Evolutionary conservation across 2,888 invertebrate genomes (phyloP).

Genomic region (Hipparchia sbordonii): DNA sequence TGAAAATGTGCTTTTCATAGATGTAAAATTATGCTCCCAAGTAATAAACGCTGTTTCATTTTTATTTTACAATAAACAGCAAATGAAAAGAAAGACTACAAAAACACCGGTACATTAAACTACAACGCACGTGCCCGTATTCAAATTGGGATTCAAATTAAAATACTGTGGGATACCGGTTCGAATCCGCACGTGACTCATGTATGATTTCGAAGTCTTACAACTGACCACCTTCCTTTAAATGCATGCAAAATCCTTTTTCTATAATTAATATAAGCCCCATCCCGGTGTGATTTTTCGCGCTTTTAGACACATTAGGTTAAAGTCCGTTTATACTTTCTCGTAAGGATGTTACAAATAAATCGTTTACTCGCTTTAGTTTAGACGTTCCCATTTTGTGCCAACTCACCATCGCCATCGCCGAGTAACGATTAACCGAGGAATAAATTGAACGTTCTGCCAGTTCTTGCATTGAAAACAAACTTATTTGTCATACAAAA

Average conservation of each 20-base stretch:
- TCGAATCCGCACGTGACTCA: slow-evolving; percentile 39
- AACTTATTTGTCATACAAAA: too few species aligned
- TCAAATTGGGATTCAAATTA: slow-evolving; percentile 13
- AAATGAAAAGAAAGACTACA: neutral
- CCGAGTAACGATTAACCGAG: too few species aligned
- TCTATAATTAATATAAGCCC: slow-evolving; percentile 46
- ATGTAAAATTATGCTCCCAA: too few species aligned
- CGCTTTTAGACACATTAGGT: slow-evolving; percentile 29
- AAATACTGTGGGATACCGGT: slow-evolving; percentile 23
- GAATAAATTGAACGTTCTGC: too few species aligned
- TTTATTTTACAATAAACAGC: neutral
- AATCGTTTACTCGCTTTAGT: neutral
- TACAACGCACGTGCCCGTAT: slow-evolving; percentile 4
- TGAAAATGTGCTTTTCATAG: too few species aligned
- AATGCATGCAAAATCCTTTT: slow-evolving; percentile 50
- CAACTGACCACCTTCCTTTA: slow-evolving; percentile 51
- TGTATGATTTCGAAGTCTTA: slow-evolving; percentile 35
- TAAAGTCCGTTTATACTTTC: slow-evolving; percentile 22
- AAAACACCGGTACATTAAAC: neutral
- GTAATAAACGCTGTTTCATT: too few species aligned
- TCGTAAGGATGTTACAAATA: neutral
- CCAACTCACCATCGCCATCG: too few species aligned
- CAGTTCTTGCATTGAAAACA: too few species aligned
- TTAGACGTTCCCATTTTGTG: too few species aligned
- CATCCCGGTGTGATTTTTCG: slow-evolving; percentile 35